A percentile compares a stretch with the other conserved stretches of the same genome.
These are phyloP conservation scores for Scylla paramamosain DNA, from an alignment of 1,140 invertebrate genomes.

Conservation along the genomic window DNA sequence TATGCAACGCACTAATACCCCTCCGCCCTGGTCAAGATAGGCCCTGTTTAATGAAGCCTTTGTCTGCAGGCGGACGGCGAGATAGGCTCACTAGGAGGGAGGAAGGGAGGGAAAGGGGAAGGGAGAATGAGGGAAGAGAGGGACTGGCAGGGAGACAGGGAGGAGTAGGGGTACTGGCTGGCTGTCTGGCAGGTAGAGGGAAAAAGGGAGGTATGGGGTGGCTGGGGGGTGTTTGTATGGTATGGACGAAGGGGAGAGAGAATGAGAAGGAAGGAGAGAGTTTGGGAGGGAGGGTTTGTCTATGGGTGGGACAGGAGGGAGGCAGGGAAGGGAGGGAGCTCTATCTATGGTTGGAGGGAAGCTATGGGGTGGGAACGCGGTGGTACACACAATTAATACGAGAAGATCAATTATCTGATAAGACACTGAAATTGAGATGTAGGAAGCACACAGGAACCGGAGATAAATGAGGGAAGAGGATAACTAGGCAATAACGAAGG, in stretches of 20 bases:
- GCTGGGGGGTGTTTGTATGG: neutral
- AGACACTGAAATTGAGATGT: conserved; percentile 3
- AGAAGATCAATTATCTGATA: conserved; percentile 24
- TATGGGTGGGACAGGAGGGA: neutral
- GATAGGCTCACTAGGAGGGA: neutral
- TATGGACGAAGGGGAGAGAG: conserved; percentile 10
- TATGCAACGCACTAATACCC: conserved; percentile 50
- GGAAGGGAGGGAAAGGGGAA: conserved; percentile 30
- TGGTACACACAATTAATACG: neutral
- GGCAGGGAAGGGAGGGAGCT: neutral
- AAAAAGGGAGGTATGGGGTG: neutral
- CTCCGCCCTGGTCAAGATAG: conserved; percentile 51
- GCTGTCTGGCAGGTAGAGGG: neutral
- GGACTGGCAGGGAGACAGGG: neutral
- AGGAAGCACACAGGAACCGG: conserved; percentile 1
- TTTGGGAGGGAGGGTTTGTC: neutral
- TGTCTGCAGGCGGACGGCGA: conserved; percentile 35
- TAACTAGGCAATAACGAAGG: neutral
- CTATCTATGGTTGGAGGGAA: conserved; percentile 14
- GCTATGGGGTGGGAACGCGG: neutral
- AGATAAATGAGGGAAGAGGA: conserved; percentile 13
- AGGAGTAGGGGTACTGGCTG: neutral
- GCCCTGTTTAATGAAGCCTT: conserved; percentile 59
- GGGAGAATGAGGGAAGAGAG: neutral
- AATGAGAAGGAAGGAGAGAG: neutral